These are phyloP conservation scores for Sinelater perroti DNA, from an alignment of 2,888 invertebrate genomes.

Conservation along the genomic window DNA sequence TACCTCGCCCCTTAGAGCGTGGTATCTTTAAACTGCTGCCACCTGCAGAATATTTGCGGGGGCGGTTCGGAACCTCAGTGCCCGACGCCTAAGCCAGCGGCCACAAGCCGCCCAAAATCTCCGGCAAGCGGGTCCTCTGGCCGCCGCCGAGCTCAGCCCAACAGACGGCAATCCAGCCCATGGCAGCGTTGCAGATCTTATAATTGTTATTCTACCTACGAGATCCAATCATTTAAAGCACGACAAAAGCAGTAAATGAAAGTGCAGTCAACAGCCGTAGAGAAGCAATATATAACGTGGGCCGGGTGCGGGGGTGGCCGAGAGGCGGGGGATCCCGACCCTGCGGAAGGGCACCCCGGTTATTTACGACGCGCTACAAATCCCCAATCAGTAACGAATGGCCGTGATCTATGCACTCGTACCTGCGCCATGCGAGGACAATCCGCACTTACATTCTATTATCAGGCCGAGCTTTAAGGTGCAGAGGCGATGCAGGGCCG, in stretches of 20 bases:
- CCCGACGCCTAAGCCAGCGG: too few relatives aligned
- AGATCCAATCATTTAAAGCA: constrained; percentile 35
- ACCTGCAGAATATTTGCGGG: constrained; percentile 11
- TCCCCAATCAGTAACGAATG: constrained; percentile 53
- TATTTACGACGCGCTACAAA: constrained; percentile 53
- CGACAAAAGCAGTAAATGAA: constrained; percentile 46
- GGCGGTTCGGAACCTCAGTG: constrained; percentile 17
- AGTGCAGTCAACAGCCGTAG: constrained; percentile 48
- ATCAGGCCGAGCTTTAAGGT: constrained; percentile 26
- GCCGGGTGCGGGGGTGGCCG: constrained; percentile 41
- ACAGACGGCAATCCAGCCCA: constrained; percentile 13
- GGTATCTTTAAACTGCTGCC: constrained; percentile 21
- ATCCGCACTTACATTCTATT: constrained; percentile 32
- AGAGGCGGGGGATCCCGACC: constrained; percentile 43
- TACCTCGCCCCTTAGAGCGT: constrained; percentile 14
- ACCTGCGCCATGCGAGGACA: constrained; percentile 40
- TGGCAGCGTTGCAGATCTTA: constrained; percentile 33
- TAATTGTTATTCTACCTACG: constrained; percentile 36
- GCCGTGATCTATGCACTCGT: constrained; percentile 47
- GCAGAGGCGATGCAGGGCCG: constrained; percentile 7
- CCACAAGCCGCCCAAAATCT: too few relatives aligned
- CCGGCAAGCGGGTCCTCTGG: background rate
- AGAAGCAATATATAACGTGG: constrained; percentile 48
- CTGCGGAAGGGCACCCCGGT: constrained; percentile 48
- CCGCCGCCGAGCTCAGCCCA: background rate